Conservation (phyloP, 2,797 vertebrate species). For the Sebastes matsubarae region DNA sequence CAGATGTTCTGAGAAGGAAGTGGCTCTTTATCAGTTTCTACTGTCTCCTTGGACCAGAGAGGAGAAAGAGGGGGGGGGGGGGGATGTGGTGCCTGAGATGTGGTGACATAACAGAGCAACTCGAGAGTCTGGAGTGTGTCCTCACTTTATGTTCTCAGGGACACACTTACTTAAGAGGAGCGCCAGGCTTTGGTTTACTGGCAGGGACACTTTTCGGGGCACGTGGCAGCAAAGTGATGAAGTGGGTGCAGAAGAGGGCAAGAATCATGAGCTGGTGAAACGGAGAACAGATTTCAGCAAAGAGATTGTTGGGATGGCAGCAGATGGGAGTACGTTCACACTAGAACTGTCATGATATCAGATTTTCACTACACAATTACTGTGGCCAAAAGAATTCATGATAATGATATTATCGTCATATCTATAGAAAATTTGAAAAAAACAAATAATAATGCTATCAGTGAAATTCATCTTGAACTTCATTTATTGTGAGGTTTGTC, state of each 20-base stretch:
- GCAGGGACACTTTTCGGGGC: slow-evolving; percentile 36
- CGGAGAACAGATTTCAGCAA: slow-evolving; percentile 27
- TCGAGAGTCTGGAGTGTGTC: slow-evolving; percentile 49
- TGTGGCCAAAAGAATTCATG: neutral
- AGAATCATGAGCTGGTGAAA: slow-evolving; percentile 26
- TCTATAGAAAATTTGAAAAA: neutral
- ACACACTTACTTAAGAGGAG: slow-evolving; percentile 49
- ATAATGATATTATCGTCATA: neutral
- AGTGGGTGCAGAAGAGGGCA: slow-evolving; percentile 16
- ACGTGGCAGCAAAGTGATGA: slow-evolving; percentile 38
- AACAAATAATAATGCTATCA: neutral
- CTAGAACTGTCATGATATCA: neutral
- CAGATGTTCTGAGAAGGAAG: slow-evolving; percentile 51
- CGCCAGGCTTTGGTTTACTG: slow-evolving; percentile 32
- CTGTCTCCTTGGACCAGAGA: slow-evolving; percentile 14
- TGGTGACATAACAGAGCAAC: slow-evolving; percentile 68
- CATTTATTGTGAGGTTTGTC: neutral
- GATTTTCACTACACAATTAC: neutral
- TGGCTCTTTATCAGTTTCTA: slow-evolving; percentile 41
- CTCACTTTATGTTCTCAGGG: slow-evolving; percentile 53
- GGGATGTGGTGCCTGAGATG: neutral
- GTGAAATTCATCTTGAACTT: neutral
- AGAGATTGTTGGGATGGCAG: slow-evolving; percentile 38
- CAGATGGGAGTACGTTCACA: slow-evolving; percentile 15
- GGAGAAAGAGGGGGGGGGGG: neutral